Evolutionary conservation across 2,888 invertebrate genomes (phyloP).

Genomic region (Tinea pellionella): DNA sequence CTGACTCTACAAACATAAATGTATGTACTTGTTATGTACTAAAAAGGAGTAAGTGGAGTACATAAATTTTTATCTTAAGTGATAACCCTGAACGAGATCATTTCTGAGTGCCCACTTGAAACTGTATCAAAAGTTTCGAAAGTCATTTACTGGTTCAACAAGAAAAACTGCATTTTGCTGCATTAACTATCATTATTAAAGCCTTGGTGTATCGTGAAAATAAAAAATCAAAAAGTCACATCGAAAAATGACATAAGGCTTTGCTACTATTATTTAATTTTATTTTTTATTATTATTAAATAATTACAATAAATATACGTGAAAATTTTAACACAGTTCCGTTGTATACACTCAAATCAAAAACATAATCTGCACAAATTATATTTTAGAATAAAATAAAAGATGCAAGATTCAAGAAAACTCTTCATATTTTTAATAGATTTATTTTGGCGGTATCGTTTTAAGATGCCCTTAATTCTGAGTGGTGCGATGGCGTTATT

Average conservation of each 20-base stretch:
- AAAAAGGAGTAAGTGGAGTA: too few species aligned
- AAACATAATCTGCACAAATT: too few species aligned
- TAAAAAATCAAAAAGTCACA: neutral
- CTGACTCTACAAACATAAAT: too few species aligned
- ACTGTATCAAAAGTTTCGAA: conserved; percentile 7
- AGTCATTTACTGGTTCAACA: neutral
- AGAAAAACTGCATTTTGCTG: conserved; percentile 6
- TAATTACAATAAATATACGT: too few species aligned
- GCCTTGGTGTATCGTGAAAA: neutral
- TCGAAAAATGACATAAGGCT: neutral
- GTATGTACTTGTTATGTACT: too few species aligned
- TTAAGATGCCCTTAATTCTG: conserved; percentile 58
- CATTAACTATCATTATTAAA: neutral
- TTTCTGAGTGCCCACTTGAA: neutral
- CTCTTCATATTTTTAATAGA: conserved; percentile 48
- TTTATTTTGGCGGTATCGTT: conserved; percentile 59
- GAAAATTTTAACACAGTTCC: too few species aligned
- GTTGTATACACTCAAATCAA: too few species aligned
- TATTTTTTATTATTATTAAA: too few species aligned
- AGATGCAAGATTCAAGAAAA: neutral
- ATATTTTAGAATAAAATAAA: neutral
- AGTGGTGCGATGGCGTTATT: conserved; percentile 56
- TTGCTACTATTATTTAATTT: too few species aligned
- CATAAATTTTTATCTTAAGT: neutral
- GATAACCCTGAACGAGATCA: neutral